Percentiles rank a stretch among this genome's conserved stretches.
phyloP scores from a whole-genome alignment of 2,888 invertebrate genomes.

The Amphipyra berbera region DNA sequence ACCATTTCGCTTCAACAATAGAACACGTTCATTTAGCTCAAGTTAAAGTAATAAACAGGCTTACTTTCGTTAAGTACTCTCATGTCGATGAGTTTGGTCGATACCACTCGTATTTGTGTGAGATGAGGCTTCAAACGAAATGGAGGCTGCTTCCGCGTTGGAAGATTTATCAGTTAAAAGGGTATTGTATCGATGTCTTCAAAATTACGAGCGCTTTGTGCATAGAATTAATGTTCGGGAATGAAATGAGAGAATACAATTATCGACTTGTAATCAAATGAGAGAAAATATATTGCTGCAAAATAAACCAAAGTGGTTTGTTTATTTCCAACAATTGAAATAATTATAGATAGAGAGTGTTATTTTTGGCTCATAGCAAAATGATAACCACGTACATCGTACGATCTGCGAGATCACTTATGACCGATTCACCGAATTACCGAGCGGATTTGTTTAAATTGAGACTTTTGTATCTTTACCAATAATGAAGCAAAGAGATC shows the following conservation, averaged over 20 bases:
- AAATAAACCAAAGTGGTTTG: neutral
- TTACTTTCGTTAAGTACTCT: constrained; percentile 38
- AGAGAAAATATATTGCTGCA: neutral
- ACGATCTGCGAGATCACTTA: no score
- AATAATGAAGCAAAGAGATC: no score
- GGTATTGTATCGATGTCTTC: constrained; percentile 30
- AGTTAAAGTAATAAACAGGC: constrained; percentile 45
- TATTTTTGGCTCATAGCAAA: no score
- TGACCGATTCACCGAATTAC: no score
- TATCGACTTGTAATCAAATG: neutral
- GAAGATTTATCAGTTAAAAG: constrained; percentile 48
- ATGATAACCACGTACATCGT: no score
- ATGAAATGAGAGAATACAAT: constrained; percentile 9
- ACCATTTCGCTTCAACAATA: constrained; percentile 14
- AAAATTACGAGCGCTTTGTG: constrained; percentile 39
- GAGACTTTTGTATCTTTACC: no score
- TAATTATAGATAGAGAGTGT: no score
- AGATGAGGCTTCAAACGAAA: constrained; percentile 41
- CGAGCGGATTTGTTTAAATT: no score
- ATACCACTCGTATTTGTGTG: constrained; percentile 45
- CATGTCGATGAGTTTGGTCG: constrained; percentile 36
- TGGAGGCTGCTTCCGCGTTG: constrained; percentile 27
- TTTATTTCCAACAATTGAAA: no score
- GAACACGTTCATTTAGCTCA: constrained; percentile 11
- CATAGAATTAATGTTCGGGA: constrained; percentile 29